Conservation (phyloP, 92 coral and sea anemone species). For the Epizoanthus illoricatus region DNA sequence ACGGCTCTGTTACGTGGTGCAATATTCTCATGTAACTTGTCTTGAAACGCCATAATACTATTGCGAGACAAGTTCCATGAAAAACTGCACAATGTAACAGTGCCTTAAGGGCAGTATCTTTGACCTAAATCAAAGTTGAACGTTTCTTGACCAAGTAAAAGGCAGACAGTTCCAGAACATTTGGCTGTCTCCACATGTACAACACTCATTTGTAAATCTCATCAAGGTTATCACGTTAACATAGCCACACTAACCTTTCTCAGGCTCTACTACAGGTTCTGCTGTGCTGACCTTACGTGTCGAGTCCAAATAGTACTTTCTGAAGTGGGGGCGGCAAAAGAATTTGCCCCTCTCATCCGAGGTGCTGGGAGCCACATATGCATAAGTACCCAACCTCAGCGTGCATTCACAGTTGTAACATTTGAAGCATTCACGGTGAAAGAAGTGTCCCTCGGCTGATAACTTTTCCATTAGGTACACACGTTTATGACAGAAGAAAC, state of each 20-base stretch:
- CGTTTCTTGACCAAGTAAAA: too few species aligned
- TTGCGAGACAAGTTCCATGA: too few species aligned
- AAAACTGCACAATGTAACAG: too few species aligned
- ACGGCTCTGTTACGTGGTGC: too few species aligned
- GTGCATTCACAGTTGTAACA: constrained; percentile 89
- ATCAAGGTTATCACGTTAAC: background rate
- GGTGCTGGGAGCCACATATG: constrained; percentile 76
- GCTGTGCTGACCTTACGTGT: constrained; percentile 1
- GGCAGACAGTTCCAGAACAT: too few species aligned
- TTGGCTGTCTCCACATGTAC: too few species aligned
- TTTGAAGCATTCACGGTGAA: constrained; percentile 96
- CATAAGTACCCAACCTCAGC: constrained; percentile 84
- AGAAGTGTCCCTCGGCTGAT: constrained; percentile 97
- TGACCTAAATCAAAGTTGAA: too few species aligned
- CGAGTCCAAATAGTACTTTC: constrained; percentile 51
- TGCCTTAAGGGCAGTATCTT: too few species aligned
- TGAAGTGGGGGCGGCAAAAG: constrained; percentile 83
- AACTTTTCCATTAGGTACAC: constrained; percentile 90
- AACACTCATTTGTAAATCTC: background rate
- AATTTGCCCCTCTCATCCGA: constrained; percentile 79
- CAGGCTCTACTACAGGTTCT: constrained; percentile 40
- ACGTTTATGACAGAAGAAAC: constrained; percentile 87
- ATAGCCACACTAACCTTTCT: background rate
- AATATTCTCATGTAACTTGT: too few species aligned
- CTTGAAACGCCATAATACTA: too few species aligned